Conservation (phyloP, 2,113 vertebrate genomes). For the Chaetodon auriga region DNA sequence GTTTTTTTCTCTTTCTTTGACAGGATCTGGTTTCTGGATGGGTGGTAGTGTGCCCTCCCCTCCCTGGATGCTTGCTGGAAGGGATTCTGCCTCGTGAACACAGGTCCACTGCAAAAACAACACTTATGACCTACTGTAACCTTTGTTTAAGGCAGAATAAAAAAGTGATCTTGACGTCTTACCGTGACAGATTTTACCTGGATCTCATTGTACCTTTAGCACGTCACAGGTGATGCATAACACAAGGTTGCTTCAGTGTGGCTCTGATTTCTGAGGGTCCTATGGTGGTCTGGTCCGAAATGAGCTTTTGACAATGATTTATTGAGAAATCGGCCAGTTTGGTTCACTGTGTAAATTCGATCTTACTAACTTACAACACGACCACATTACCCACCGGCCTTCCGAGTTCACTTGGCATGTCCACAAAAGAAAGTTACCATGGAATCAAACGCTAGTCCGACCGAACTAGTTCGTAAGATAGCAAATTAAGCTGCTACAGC, state of each 20-base stretch:
- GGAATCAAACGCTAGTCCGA: constrained; percentile 2
- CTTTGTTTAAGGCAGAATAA: not conserved
- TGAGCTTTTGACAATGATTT: not conserved
- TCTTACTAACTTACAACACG: no score
- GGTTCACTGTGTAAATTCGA: not conserved
- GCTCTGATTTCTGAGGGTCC: not conserved
- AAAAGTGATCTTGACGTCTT: not conserved
- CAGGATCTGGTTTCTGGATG: constrained; percentile 66
- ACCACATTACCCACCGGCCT: constrained; percentile 1
- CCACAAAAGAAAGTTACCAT: constrained; percentile 42
- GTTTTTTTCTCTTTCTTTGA: constrained; percentile 74
- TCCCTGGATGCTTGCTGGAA: constrained; percentile 63
- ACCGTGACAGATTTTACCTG: constrained; percentile 79
- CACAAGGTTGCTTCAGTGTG: not conserved
- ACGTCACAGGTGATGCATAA: not conserved
- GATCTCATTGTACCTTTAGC: constrained; percentile 73
- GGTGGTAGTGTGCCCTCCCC: constrained; percentile 71
- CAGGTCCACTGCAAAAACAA: constrained; percentile 68
- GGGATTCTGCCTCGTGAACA: constrained; percentile 79
- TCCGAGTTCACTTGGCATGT: constrained; percentile 5
- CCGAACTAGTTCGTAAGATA: not conserved
- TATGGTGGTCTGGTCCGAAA: not conserved
- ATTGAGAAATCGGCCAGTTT: not conserved
- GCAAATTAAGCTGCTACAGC: not conserved
- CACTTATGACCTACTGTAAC: not conserved